Evolutionary conservation across 2,888 invertebrate species (phyloP), one percentile per base, ranked within the genome.

Genomic region (Furcula furcula): DNA sequence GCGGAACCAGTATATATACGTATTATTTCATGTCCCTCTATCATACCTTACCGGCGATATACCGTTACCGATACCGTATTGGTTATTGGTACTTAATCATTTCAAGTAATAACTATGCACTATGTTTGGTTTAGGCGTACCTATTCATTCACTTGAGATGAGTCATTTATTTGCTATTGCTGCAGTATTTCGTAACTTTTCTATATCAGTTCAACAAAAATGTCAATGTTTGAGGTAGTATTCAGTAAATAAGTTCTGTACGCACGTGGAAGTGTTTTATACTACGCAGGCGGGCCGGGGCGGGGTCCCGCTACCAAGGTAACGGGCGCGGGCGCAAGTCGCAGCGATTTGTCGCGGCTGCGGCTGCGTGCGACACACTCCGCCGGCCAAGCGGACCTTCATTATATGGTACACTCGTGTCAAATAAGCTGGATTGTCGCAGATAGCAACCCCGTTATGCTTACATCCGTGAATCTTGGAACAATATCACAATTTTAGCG

Each of bases 241-340:
- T 12, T 12, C 23, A 1, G 4, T 20, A 6, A 20, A 11, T 21
- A 10, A 12, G 12, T 12, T 5, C 0, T 23, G 7, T 12, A 7
- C 10, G 3, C 6, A 16, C 6, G 16, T 16, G 7, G 12, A 10
- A 13, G 9, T 1, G 13, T 28, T 10, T 3, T 9, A 15, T n/a
- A 4, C 7, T 28, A 15, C 25, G 7, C 13, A 16, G 31, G 27
- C 29, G 34, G 47, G 35, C 29, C 15, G 6, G 3, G 16, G 16
- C 12, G 7, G 21, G 14, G 19, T 36, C 40, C 53, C 56, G 36
- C 33, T 47, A 44, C 7, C 31, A 16, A 28, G 12, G 12, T 48
- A 55, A 55, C 35, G 39, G 46, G 47, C 40, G 43, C 47, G 26
- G 30, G 36, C 49, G 43, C 41, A 39, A 36, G 43, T 43, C 12